These are phyloP conservation scores for Chaitophorus viminalis DNA, from an alignment of 2,888 invertebrate genomes.

Conservation along the genomic window DNA sequence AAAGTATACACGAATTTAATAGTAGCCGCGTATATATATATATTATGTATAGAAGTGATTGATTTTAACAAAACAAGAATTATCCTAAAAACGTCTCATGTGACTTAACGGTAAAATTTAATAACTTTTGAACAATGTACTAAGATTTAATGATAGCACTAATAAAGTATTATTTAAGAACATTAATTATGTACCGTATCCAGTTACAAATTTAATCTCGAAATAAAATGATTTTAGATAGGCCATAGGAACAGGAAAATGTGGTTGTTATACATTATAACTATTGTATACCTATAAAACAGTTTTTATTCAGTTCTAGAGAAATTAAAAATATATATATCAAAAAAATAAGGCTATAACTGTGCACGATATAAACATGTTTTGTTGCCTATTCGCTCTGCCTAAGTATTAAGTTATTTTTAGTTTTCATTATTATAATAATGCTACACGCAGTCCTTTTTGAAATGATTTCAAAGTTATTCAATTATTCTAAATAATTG, in stretches of 20 bases:
- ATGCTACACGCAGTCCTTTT: not conserved
- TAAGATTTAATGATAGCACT: too few species aligned
- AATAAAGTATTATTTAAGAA: not conserved
- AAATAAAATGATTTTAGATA: not conserved
- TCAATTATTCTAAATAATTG: not conserved
- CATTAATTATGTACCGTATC: not conserved
- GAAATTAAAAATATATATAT: not conserved
- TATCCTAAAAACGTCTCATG: not conserved
- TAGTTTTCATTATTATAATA: not conserved
- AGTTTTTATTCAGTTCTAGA: not conserved
- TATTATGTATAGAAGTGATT: not conserved
- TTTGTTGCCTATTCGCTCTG: conserved; percentile 29
- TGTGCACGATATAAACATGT: not conserved
- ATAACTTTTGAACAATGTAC: too few species aligned
- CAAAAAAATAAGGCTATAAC: not conserved
- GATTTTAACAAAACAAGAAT: not conserved
- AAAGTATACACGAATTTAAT: too few species aligned
- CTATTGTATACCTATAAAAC: not conserved
- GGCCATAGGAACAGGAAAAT: not conserved
- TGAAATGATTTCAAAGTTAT: not conserved
- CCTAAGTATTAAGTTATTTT: not conserved
- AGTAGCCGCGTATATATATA: too few species aligned
- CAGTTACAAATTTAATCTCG: not conserved
- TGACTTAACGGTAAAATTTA: too few species aligned
- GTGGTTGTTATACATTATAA: not conserved